Evolutionary conservation across 2,888 invertebrate genomes (phyloP).

Genomic region (Tetrapedia diversipes): DNA sequence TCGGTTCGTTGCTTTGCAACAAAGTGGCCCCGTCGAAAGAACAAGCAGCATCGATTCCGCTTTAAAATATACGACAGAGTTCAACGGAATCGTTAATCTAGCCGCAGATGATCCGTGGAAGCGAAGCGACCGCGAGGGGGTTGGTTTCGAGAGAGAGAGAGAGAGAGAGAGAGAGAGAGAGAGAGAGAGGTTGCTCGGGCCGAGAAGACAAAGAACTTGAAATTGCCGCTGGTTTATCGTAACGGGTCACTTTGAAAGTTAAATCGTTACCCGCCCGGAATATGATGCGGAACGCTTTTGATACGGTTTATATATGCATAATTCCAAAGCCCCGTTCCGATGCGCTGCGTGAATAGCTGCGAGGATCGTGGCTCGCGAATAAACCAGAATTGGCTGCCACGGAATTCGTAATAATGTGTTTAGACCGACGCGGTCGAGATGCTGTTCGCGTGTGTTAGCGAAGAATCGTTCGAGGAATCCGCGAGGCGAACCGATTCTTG

Average conservation of each 20-base stretch:
- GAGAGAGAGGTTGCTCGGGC: too few relatives aligned
- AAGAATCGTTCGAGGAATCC: too few relatives aligned
- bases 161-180: too few relatives aligned
- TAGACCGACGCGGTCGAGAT: too few relatives aligned
- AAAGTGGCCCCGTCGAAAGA: slow-evolving; percentile 20
- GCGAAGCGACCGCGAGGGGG: not conserved
- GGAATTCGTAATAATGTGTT: slow-evolving; percentile 14
- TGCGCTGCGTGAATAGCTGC: not conserved
- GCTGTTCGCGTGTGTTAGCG: too few relatives aligned
- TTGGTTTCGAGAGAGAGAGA: too few relatives aligned
- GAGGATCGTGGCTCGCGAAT: not conserved
- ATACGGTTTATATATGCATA: slow-evolving; percentile 34
- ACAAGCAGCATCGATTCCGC: slow-evolving; percentile 1
- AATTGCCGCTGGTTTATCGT: slow-evolving; percentile 27
- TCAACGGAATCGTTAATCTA: slow-evolving; percentile 32
- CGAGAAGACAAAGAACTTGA: not conserved
- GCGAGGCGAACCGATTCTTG: too few relatives aligned
- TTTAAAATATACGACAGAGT: slow-evolving; percentile 30
- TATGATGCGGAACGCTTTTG: slow-evolving; percentile 28
- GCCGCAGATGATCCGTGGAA: slow-evolving; percentile 10
- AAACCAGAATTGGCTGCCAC: not conserved
- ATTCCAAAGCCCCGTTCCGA: slow-evolving; percentile 14
- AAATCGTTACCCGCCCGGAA: slow-evolving; percentile 33
- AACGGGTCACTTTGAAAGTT: slow-evolving; percentile 40
- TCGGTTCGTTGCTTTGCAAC: not conserved